These are phyloP conservation scores for Pasiphila rectangulata DNA, from an alignment of 2,888 invertebrate genomes.

Conservation along the genomic window DNA sequence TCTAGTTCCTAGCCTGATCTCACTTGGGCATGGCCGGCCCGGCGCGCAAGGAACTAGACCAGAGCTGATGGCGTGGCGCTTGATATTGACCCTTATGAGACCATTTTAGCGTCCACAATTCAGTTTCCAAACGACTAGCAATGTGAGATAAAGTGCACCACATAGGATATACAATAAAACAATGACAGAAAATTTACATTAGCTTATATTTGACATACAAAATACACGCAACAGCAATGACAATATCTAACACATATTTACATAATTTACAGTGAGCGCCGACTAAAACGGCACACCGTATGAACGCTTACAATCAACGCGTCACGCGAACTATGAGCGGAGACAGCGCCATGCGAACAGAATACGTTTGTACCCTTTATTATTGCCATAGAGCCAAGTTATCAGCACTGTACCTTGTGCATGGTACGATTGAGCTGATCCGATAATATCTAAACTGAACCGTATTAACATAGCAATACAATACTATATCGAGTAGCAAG, in stretches of 20 bases:
- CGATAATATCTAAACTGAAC: constrained; percentile 19
- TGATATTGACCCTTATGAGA: neutral
- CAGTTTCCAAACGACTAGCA: neutral
- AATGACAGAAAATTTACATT: constrained; percentile 68
- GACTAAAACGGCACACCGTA: constrained; percentile 17
- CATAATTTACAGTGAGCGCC: constrained; percentile 27
- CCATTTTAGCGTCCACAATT: neutral
- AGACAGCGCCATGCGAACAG: neutral
- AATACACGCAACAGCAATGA: constrained; percentile 58
- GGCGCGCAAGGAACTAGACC: too few relatives aligned
- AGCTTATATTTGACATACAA: constrained; percentile 77
- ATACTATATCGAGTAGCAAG: constrained; percentile 27
- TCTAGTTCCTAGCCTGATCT: constrained; percentile 9
- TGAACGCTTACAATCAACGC: neutral
- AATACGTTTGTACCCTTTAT: neutral
- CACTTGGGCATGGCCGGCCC: too few relatives aligned
- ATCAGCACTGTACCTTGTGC: constrained; percentile 18
- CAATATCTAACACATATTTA: constrained; percentile 51
- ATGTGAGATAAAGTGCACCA: neutral
- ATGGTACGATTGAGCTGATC: constrained; percentile 25
- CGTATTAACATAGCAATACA: constrained; percentile 21
- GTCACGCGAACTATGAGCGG: neutral
- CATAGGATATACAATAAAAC: constrained; percentile 57
- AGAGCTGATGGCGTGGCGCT: neutral
- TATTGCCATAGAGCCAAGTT: constrained; percentile 10